These are phyloP conservation scores for Oncorhynchus masou DNA, from an alignment of 2,113 vertebrate species.

Conservation along the genomic window DNA sequence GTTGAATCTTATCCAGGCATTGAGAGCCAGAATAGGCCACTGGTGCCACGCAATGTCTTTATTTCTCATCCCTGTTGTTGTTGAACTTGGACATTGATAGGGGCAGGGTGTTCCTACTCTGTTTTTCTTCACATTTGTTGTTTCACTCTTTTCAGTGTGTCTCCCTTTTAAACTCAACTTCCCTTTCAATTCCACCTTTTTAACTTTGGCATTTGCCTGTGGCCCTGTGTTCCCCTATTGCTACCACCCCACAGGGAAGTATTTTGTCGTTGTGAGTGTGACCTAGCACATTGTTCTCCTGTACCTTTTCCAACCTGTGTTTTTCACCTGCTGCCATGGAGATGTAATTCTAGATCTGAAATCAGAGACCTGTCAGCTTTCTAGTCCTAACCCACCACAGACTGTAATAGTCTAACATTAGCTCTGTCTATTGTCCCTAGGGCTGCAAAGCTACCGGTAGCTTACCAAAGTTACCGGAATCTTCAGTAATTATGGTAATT, in stretches of 20 bases:
- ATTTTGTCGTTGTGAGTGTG: slow-evolving; percentile 20
- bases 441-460: too few relatives aligned
- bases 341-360: slow-evolving; percentile 55
- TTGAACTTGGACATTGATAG: not conserved
- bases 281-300: slow-evolving; percentile 41
- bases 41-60: not conserved
- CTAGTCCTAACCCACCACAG: slow-evolving; percentile 21
- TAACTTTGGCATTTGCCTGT: slow-evolving; percentile 14
- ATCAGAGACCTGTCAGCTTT: slow-evolving; percentile 38
- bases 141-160: not conserved
- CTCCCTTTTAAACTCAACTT: not conserved
- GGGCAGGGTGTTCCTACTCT: not conserved
- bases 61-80: not conserved
- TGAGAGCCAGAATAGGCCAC: not conserved
- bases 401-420: not conserved
- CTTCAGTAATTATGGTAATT: too few relatives aligned
- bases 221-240: slow-evolving; percentile 14
- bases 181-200: slow-evolving; percentile 16
- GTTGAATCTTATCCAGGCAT: not conserved
- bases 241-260: slow-evolving; percentile 28
- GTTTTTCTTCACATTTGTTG: not conserved
- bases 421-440: not conserved
- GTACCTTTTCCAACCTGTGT: slow-evolving; percentile 42
- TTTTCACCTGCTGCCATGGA: slow-evolving; percentile 11
- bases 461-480: too few relatives aligned